These are phyloP conservation scores for Sminthopsis crassicaudata DNA, from an alignment of 2,113 vertebrate species.

Conservation along the genomic window DNA sequence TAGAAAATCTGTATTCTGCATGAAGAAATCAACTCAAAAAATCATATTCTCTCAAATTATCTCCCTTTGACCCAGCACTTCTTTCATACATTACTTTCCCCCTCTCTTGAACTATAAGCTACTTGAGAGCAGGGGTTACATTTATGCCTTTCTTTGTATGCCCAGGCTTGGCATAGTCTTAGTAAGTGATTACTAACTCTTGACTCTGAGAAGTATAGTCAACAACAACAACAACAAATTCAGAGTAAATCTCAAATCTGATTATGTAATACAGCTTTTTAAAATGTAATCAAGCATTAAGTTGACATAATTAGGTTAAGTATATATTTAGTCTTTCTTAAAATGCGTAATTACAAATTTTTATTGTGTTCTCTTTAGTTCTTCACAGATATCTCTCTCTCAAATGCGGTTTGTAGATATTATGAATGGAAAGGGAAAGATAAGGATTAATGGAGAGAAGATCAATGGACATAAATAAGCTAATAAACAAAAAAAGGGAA, in stretches of 20 bases:
- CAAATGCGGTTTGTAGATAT: constrained; percentile 27
- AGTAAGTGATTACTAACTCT: not conserved
- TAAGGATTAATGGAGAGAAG: constrained; percentile 30
- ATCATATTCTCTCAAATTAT: not conserved
- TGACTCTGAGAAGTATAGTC: not conserved
- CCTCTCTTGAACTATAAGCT: too few species aligned
- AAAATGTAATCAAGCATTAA: not conserved
- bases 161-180: not conserved
- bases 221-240: not conserved
- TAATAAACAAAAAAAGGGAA: constrained; percentile 27
- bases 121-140: not conserved
- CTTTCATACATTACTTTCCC: not conserved
- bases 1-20: not conserved
- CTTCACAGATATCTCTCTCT: constrained; percentile 1
- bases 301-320: not conserved
- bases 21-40: not conserved
- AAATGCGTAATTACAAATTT: constrained; percentile 45
- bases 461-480: constrained; percentile 33
- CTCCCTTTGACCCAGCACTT: not conserved
- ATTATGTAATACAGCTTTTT: constrained; percentile 34
- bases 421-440: constrained; percentile 8
- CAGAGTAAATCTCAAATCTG: constrained; percentile 4
- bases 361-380: constrained; percentile 19
- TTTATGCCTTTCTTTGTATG: not conserved
- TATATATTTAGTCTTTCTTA: not conserved